These are phyloP conservation scores for Chrysina gloriosa DNA, from an alignment of 2,888 invertebrate genomes.

Conservation along the genomic window DNA sequence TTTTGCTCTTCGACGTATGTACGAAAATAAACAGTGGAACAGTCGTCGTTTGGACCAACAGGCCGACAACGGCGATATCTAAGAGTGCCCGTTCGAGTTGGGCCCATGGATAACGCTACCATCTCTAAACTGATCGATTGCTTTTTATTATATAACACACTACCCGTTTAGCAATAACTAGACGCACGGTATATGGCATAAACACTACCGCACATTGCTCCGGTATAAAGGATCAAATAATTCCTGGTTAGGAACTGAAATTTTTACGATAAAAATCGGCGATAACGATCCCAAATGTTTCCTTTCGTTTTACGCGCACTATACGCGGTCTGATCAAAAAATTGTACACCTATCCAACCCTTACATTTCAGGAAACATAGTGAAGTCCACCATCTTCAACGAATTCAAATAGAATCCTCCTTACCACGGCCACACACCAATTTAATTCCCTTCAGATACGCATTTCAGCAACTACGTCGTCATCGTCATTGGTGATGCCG, in stretches of 20 bases:
- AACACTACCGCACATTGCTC: neutral
- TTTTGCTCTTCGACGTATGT: conserved; percentile 47
- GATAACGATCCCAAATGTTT: conserved; percentile 1
- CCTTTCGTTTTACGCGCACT: neutral
- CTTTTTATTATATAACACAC: conserved; percentile 20
- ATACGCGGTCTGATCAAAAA: neutral
- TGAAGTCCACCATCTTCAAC: too few species aligned
- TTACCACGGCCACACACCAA: too few species aligned
- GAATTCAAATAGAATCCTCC: too few species aligned
- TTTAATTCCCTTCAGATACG: too few species aligned
- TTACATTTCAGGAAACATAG: too few species aligned
- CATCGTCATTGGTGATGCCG: too few species aligned
- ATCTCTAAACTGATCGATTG: conserved; percentile 26
- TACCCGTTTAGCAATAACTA: conserved; percentile 20
- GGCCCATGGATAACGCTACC: conserved; percentile 1
- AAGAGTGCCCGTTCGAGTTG: neutral
- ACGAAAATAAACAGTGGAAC: conserved; percentile 49
- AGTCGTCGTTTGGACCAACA: conserved; percentile 34
- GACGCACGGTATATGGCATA: neutral
- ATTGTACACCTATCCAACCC: too few species aligned
- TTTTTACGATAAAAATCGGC: neutral
- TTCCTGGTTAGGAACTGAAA: conserved; percentile 1
- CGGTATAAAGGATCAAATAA: neutral
- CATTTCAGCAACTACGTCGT: too few species aligned
- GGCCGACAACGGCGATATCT: conserved; percentile 22